Conservation (phyloP, 2,113 vertebrate genomes). For the Phrynosoma blainvillii region DNA sequence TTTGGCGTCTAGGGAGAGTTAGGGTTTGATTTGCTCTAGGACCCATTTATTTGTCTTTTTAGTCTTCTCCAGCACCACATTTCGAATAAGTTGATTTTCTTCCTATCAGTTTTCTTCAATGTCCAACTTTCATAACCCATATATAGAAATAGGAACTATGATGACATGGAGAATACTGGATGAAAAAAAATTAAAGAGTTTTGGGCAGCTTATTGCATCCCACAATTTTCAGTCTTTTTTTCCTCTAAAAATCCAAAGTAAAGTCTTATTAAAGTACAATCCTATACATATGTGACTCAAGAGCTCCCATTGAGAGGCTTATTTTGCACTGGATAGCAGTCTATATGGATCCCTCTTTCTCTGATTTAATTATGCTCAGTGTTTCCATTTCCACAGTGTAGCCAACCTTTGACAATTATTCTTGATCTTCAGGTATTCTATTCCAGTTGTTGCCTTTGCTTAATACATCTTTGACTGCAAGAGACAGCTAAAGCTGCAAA, state of each 20-base stretch:
- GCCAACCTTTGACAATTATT: background rate
- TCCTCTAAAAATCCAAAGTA: background rate
- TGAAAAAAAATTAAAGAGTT: background rate
- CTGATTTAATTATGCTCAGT: background rate
- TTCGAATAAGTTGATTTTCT: too few species aligned
- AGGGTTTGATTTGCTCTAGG: too few species aligned
- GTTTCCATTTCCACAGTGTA: background rate
- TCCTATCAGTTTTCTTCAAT: too few species aligned
- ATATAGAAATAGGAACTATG: too few species aligned
- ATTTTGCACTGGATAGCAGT: background rate
- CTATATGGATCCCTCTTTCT: background rate
- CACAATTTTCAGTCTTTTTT: background rate
- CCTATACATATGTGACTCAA: background rate
- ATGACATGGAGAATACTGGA: too few species aligned
- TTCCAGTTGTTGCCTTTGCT: background rate
- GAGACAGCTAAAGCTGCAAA: too few species aligned
- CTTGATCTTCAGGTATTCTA: background rate
- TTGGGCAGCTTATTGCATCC: background rate
- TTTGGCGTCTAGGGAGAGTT: too few species aligned
- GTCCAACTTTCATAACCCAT: too few species aligned
- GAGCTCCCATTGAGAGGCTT: background rate
- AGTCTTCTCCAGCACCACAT: too few species aligned
- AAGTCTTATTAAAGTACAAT: background rate
- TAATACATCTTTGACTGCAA: background rate
- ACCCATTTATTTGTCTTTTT: too few species aligned